Base-by-base conservation (phyloP, 2,113 vertebrate genomes). In the Peucedramus taeniatus region DNA sequence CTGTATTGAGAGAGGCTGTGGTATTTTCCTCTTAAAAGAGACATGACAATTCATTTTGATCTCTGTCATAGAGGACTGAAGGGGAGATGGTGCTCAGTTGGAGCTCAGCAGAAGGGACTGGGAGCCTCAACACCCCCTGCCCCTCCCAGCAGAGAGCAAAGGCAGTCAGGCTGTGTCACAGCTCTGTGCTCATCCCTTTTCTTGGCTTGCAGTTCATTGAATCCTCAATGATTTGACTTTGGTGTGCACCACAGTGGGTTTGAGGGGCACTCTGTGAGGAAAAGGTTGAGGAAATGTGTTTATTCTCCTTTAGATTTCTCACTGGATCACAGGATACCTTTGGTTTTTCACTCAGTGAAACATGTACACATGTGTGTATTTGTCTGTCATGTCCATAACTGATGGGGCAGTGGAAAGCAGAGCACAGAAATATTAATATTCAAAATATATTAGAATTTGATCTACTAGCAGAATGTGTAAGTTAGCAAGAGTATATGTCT, bases 21-120 rank as follows among this genome's bases (percentile, higher is more conserved):
- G 76, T 89, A 89, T 83, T 86, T 89, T 75, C 56, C 42, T 70
- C 40, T 86, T 70, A 26, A 83, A 45, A 90, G 49, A 93, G 79
- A 90, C 61, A 40, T n/a, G 79, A 65, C 59, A 85, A 89, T 91
- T 85, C 35, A 80, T 96, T 96, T 80, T 93, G 64, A 64, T 93
- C 64, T 86, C 39, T 90, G 42, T 45, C 76, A 7, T 1, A 40
- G 63, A 21, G 1, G 8, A n/a, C 68, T 53, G 64, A 68, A 70
- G 40, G 56, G 0, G 3, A 68, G 47, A 37, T 2, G 31, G 14
- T 13, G 19, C 51, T 60, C 68, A 35, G 26, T 0, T 15, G 87
- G 72, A 79, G 63, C 66, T 79, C 56, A 37, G 63, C 37, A 64
- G 14, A 53, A 80, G 35, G 70, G 24, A 6, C n/a, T 15, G 44